Base-by-base conservation (phyloP, 1,140 invertebrate species). In the Acromyrmex heyeri region DNA sequence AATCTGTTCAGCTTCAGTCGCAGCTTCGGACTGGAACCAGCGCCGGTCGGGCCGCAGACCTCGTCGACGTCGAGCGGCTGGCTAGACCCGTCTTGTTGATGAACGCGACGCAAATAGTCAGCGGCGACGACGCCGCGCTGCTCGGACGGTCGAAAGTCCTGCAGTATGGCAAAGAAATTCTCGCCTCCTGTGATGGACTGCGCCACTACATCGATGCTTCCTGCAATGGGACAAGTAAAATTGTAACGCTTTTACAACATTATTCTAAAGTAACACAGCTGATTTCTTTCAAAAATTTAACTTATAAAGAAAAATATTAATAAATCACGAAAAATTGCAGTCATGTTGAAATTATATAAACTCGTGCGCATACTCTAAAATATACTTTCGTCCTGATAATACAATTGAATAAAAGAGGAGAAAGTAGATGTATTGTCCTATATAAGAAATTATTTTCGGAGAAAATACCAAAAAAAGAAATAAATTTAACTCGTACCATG, bases 81-180 rank as follows among this genome's bases (percentile, higher is more conserved):
- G 8, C 91, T 91, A 0, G 62, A n/a, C 5, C 16, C 79, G 69
- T 83, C 79, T 38, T 61, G 93, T 7, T 93, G 93, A 12, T 94
- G 91, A 0, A 94, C 94, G 3, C 96, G 96, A 88, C 96, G 93
- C 57, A 97, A 92, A 87, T 96, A 96, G 88, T 97, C 97, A 0
- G 96, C 95, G 14, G 97, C 96, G 18, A 96, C 96, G 0, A 96
- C 96, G 86, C 96, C 96, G 34, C 97, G 94, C 91, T 97, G 96
- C 89, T 97, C 96, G 2, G 85, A n/a, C 1, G 96, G 96, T n/a
- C 96, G 93, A 91, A 97, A 97, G 86, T 97, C 97, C 92, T 97
- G 97, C 10, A 98, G 96, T 97, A 98, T 97, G 8, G 97, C 97
- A 94, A 97, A 97, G 92, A 98, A 97, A 87, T 96, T 97, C 73